phyloP scores from a whole-genome alignment of 2,797 vertebrate genomes.

The Sebastes minor region DNA sequence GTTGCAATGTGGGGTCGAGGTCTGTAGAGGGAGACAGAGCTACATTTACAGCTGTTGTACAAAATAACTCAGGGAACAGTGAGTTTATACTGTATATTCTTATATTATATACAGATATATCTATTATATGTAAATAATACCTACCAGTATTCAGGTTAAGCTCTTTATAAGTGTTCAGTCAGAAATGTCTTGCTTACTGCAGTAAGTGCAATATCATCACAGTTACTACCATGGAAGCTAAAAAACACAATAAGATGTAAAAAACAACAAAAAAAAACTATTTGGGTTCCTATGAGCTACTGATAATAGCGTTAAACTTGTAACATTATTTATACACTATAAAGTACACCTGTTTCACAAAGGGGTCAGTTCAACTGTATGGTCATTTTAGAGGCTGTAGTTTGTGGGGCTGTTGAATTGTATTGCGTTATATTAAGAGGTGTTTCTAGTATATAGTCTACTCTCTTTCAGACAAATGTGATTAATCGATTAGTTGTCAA shows the following conservation, averaged over 20 bases:
- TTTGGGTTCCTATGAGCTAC: too few relatives aligned
- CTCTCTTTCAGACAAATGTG: too few relatives aligned
- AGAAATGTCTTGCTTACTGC: neutral
- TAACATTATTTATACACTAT: too few relatives aligned
- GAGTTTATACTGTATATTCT: neutral
- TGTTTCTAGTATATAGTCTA: too few relatives aligned
- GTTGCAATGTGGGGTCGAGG: constrained; percentile 3
- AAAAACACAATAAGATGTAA: neutral
- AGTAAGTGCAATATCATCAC: neutral
- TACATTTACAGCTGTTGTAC: neutral
- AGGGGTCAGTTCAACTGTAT: too few relatives aligned
- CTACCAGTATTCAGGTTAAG: neutral
- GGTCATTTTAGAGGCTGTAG: too few relatives aligned
- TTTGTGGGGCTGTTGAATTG: too few relatives aligned
- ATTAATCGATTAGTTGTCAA: too few relatives aligned
- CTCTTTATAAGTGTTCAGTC: neutral
- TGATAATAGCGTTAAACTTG: too few relatives aligned
- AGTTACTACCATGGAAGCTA: neutral
- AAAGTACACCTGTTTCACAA: too few relatives aligned
- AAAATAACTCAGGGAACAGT: neutral
- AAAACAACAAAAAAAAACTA: too few relatives aligned
- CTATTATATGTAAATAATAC: neutral
- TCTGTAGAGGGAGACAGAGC: constrained; percentile 67
- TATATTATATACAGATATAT: neutral
- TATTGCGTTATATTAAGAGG: too few relatives aligned